These are phyloP conservation scores for Dyspetes luteomarginatus DNA, from an alignment of 2,888 invertebrate genomes.

Conservation along the genomic window DNA sequence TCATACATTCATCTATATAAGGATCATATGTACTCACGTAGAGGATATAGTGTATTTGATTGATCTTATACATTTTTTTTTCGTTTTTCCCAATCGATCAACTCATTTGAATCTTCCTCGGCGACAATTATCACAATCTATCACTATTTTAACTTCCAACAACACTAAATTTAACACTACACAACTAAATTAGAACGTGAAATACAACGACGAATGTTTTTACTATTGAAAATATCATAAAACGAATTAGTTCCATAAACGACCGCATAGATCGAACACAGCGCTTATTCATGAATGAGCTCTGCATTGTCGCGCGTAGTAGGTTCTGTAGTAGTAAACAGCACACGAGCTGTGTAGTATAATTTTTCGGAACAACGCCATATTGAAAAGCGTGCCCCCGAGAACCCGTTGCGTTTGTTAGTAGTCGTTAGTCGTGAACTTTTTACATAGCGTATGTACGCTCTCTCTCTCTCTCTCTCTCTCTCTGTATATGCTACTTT, in stretches of 20 bases:
- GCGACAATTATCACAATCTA: too few relatives aligned
- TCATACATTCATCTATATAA: too few relatives aligned
- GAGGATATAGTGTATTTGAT: too few relatives aligned
- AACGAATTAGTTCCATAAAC: slow-evolving; percentile 28
- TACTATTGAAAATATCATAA: not conserved
- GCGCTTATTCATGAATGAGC: slow-evolving; percentile 35
- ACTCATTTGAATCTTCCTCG: too few relatives aligned
- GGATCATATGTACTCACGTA: too few relatives aligned
- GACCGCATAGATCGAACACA: not conserved
- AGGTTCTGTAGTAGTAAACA: slow-evolving; percentile 53
- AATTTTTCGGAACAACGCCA: slow-evolving; percentile 53
- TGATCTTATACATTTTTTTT: too few relatives aligned
- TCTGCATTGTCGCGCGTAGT: slow-evolving; percentile 44
- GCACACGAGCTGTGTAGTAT: slow-evolving; percentile 9
- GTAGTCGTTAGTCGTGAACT: slow-evolving; percentile 42
- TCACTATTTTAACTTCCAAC: too few relatives aligned
- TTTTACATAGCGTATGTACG: slow-evolving; percentile 41
- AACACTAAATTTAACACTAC: too few relatives aligned
- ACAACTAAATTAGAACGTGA: not conserved
- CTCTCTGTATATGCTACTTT: not conserved
- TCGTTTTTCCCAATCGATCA: too few relatives aligned
- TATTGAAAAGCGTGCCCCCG: slow-evolving; percentile 31
- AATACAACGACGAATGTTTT: not conserved
- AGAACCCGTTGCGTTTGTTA: slow-evolving; percentile 36
- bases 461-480: not conserved